Percentiles rank a stretch among this genome's conserved stretches.
Evolutionary conservation across 2,888 invertebrate genomes (phyloP).

Genomic region (Epinotia nisella): DNA sequence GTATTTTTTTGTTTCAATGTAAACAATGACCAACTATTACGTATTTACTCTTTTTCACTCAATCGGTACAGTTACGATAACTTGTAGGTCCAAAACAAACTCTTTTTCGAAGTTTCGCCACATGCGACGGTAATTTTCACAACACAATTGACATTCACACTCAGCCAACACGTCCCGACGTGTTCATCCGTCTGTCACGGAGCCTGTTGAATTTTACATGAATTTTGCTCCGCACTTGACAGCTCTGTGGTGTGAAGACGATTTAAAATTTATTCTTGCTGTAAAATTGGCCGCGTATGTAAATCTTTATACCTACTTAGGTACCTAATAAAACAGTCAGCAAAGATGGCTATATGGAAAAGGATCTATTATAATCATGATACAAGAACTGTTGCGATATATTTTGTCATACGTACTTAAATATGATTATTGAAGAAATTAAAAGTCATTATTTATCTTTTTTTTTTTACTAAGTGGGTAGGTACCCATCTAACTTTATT

Average conservation of each 20-base stretch:
- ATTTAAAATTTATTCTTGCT: slow-evolving; percentile 22
- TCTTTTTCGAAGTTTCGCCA: neutral
- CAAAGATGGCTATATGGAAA: neutral
- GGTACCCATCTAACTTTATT: too few relatives aligned
- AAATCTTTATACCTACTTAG: too few relatives aligned
- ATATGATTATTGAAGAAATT: neutral
- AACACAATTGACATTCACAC: slow-evolving; percentile 28
- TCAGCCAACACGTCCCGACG: slow-evolving; percentile 29
- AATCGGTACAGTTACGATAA: too few relatives aligned
- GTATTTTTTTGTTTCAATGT: too few relatives aligned
- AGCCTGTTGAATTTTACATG: slow-evolving; percentile 44
- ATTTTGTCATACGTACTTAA: neutral
- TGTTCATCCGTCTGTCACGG: slow-evolving; percentile 41
- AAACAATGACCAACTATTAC: too few relatives aligned
- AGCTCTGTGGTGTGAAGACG: slow-evolving; percentile 32
- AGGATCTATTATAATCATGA: neutral
- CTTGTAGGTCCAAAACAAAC: neutral
- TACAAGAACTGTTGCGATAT: neutral
- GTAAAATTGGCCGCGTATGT: slow-evolving; percentile 25
- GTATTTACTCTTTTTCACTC: too few relatives aligned
- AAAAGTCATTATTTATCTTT: too few relatives aligned
- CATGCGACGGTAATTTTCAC: slow-evolving; percentile 14
- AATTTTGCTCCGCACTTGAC: slow-evolving; percentile 30
- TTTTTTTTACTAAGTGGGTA: too few relatives aligned
- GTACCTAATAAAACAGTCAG: too few relatives aligned